Evolutionary conservation across 2,888 invertebrate species (phyloP), one percentile per base, ranked within the genome.

Genomic region (Archips crataeganus): DNA sequence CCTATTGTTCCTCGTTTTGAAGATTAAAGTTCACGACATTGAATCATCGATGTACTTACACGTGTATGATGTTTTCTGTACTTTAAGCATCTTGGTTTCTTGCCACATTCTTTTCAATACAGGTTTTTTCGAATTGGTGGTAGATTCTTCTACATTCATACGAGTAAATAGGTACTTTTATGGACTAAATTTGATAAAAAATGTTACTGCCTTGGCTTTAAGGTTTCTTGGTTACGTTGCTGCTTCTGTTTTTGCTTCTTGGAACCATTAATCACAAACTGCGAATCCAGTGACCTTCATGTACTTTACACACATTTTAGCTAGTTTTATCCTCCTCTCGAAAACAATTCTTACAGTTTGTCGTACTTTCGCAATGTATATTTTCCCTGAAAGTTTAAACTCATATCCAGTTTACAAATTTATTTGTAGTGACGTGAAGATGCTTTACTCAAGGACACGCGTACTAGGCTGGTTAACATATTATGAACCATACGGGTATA

Each of bases 1-100:
- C 32, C n/a, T 34, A 64, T 64, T 64, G 49, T 64, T 64, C 32
- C 64, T 64, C n/a, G 34, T 15, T 54, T 63, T 64, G 47, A 34
- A 34, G 47, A 34, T 64, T 64, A 49, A 64, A 64, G 64, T 64
- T 47, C 34, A 47, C 32, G 47, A 13, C 8, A 3, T 34, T 64
- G 47, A 63, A 47, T 64, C 47, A 64, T 64, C 34, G 23, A 60
- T n/a, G 39, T n/a, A 39, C 10, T 45, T 23, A 62, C 45, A 5
- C 3, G 10, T 10, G 3, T 23, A 23, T 51, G 9, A 6, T 23
- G 23, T 45, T 62, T 45, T 62, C 6, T 15, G 23, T 15, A 15
- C 10, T 62, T 23, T 8, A 42, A 45, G 23, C 23, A 23, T 23
- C 23, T 23, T 23, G 23, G 23, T 23, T 23, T 23, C 23, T 23